phyloP scores from a whole-genome alignment of 1,140 invertebrate genomes.

The Papilio polytes region DNA sequence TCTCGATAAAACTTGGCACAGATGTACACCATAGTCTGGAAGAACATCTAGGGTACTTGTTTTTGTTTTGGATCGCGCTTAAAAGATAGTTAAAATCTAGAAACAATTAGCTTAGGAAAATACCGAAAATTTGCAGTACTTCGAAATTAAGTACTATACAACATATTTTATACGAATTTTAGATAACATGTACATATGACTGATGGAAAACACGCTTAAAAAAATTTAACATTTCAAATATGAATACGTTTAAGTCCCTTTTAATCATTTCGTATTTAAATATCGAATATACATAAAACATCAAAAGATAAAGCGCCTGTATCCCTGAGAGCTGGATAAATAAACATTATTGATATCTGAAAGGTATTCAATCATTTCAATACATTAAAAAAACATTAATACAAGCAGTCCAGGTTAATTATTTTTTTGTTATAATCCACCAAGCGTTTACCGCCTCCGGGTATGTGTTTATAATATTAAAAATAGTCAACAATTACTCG shows the following conservation, averaged over 20 bases:
- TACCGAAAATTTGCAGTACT: too few species aligned
- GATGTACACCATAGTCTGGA: too few species aligned
- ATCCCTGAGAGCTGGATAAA: background rate
- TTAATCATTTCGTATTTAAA: background rate
- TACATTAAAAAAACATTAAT: background rate
- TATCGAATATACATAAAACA: background rate
- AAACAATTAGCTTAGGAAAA: too few species aligned
- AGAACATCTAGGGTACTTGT: too few species aligned
- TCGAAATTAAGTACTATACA: too few species aligned
- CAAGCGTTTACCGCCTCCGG: background rate
- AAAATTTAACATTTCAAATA: background rate
- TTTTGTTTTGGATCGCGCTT: too few species aligned
- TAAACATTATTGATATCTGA: background rate
- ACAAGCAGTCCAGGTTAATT: background rate
- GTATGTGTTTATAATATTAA: too few species aligned
- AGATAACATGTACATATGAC: background rate
- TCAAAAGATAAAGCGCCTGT: background rate
- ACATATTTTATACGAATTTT: background rate
- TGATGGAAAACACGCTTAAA: background rate
- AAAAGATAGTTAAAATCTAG: too few species aligned
- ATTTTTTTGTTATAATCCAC: background rate
- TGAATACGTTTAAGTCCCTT: background rate
- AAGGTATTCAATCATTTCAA: background rate
- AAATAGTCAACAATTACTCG: too few species aligned
- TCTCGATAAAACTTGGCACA: too few species aligned